Percentiles rank a stretch among this genome's conserved stretches.
Conservation (phyloP, 2,797 vertebrate species). For the Chromis chromis region DNA sequence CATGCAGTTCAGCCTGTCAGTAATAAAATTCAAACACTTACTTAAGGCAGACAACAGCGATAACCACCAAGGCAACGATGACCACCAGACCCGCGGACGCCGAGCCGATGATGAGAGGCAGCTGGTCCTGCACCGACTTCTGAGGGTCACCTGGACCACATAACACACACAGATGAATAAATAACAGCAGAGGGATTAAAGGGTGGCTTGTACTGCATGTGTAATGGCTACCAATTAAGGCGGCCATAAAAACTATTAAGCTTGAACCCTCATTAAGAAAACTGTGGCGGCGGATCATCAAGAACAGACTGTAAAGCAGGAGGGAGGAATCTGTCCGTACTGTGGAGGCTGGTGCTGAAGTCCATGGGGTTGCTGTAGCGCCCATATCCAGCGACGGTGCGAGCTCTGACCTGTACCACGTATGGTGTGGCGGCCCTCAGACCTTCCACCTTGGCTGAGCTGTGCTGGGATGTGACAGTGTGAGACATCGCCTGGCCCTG, state of each 20-base stretch:
- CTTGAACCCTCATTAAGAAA: constrained; percentile 51
- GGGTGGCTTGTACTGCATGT: constrained; percentile 34
- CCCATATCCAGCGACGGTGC: constrained; percentile 95
- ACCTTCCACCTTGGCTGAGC: constrained; percentile 92
- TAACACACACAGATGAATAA: constrained; percentile 48
- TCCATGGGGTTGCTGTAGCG: constrained; percentile 94
- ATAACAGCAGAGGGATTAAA: constrained; percentile 50
- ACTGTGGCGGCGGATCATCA: constrained; percentile 35
- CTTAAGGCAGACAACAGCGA: constrained; percentile 97
- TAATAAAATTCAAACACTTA: constrained; percentile 81
- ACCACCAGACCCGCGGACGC: constrained; percentile 93
- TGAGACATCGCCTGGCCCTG: constrained; percentile 90
- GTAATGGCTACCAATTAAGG: constrained; percentile 61
- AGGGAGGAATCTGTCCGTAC: constrained; percentile 70
- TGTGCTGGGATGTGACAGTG: constrained; percentile 97
- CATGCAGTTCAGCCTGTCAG: constrained; percentile 46
- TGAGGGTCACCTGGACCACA: constrained; percentile 88
- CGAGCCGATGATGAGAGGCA: constrained; percentile 96
- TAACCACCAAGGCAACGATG: constrained; percentile 93
- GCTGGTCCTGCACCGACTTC: constrained; percentile 93
- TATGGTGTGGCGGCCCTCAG: constrained; percentile 90
- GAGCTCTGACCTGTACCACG: constrained; percentile 94
- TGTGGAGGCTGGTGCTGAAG: constrained; percentile 90
- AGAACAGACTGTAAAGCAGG: constrained; percentile 29
- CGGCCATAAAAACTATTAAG: constrained; percentile 55